Percentiles rank a stretch among this genome's conserved stretches.
Conservation (phyloP, 2,113 vertebrate species). For the Cheirogaleus medius region DNA sequence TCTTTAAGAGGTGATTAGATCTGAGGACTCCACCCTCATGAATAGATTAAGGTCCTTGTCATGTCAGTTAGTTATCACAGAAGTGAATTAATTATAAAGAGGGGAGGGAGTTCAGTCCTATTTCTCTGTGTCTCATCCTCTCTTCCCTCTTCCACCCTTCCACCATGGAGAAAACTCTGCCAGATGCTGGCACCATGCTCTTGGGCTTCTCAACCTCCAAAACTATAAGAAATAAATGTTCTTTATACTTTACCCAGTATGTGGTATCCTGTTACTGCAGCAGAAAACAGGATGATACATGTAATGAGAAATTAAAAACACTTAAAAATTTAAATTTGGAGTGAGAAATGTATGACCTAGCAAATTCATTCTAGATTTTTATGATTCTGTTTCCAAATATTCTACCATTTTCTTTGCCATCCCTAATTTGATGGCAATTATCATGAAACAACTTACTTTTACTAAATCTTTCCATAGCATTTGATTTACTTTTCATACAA, state of each 20-base stretch:
- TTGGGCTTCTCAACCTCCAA: not conserved
- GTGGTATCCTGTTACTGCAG: not conserved
- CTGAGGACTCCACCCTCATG: not conserved
- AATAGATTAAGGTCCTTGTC: not conserved
- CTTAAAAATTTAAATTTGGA: not conserved
- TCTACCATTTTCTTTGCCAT: conserved; percentile 3
- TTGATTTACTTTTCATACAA: not conserved
- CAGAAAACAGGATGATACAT: not conserved
- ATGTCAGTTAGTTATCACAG: not conserved
- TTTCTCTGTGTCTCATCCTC: not conserved
- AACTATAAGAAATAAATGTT: not conserved
- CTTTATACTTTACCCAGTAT: not conserved
- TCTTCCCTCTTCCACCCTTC: not conserved
- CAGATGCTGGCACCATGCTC: not conserved
- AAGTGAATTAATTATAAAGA: not conserved
- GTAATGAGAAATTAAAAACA: not conserved
- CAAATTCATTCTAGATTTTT: conserved; percentile 2
- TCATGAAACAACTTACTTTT: not conserved
- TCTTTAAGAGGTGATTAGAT: not conserved
- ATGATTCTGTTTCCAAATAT: conserved; percentile 28
- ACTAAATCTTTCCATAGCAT: not conserved
- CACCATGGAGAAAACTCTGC: not conserved
- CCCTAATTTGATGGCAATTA: not conserved
- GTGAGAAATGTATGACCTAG: not conserved
- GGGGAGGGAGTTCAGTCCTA: not conserved